These are phyloP conservation scores for Drosophila paranaensis DNA, from an alignment of 2,888 invertebrate genomes.

Conservation along the genomic window DNA sequence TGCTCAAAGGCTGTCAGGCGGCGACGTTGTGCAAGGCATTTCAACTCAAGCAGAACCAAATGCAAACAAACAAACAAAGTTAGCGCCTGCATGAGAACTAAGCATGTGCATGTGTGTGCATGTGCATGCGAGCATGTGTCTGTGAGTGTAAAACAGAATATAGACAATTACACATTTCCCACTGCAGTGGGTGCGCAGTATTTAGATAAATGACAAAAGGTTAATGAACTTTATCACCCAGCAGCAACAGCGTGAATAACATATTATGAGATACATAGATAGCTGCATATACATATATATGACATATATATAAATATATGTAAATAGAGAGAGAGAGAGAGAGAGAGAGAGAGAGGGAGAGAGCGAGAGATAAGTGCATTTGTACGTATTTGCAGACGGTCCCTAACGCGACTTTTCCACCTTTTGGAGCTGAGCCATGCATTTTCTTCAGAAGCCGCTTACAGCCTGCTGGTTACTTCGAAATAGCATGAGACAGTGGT, in stretches of 20 bases:
- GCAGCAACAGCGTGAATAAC: constrained; percentile 58
- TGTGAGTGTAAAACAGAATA: constrained; percentile 63
- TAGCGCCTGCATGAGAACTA: constrained; percentile 40
- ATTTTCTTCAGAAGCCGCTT: constrained; percentile 42
- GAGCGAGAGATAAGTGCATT: constrained; percentile 3
- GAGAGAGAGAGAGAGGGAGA: neutral
- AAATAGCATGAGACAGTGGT: neutral
- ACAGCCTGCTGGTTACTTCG: constrained; percentile 5
- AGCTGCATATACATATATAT: neutral
- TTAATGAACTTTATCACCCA: constrained; percentile 76
- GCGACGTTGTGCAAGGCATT: constrained; percentile 36
- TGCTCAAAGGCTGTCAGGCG: constrained; percentile 28
- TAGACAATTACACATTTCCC: constrained; percentile 76
- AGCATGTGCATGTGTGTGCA: constrained; percentile 4
- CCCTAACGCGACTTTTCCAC: constrained; percentile 50
- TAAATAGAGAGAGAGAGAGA: constrained; percentile 8
- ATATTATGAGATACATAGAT: constrained; percentile 43
- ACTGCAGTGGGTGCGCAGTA: constrained; percentile 57
- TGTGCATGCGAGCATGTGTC: constrained; percentile 23
- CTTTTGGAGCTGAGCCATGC: constrained; percentile 51
- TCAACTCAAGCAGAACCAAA: constrained; percentile 67
- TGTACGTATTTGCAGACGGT: constrained; percentile 33
- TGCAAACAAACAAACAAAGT: constrained; percentile 65
- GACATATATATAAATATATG: constrained; percentile 15
- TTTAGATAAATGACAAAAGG: constrained; percentile 77